A percentile compares a stretch with the other conserved stretches of the same genome.
These are phyloP conservation scores for Sinocyclocheilus anophthalmus DNA, from an alignment of 2,113 vertebrate genomes.

Conservation along the genomic window DNA sequence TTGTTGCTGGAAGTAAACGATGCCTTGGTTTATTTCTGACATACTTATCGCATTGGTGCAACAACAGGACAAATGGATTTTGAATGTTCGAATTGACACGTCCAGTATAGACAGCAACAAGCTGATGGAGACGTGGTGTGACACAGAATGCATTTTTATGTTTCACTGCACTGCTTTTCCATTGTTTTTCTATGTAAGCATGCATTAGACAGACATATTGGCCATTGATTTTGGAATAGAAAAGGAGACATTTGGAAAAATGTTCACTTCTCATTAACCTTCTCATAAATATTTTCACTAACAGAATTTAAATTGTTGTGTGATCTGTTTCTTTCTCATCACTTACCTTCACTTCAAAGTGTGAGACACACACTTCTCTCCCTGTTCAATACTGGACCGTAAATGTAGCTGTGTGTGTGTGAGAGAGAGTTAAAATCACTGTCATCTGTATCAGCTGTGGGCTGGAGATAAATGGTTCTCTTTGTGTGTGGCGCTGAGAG, in stretches of 20 bases:
- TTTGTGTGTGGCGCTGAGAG: conserved; percentile 47
- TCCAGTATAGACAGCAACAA: neutral
- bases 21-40: neutral
- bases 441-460: conserved; percentile 34
- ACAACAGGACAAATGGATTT: neutral
- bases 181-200: neutral
- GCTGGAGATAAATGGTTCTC: conserved; percentile 53
- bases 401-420: neutral
- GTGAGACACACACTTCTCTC: neutral
- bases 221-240: neutral
- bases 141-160: neutral
- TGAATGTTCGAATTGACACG: neutral
- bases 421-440: conserved; percentile 27
- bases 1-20: neutral
- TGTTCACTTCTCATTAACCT: neutral
- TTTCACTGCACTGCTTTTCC: neutral
- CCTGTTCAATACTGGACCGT: neutral
- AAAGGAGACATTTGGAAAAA: neutral
- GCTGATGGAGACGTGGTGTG: neutral
- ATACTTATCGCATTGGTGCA: neutral
- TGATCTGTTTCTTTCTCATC: neutral
- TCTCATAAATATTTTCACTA: neutral
- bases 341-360: neutral
- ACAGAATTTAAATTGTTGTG: neutral
- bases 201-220: neutral